These are phyloP conservation scores for Lates japonicus DNA, from an alignment of 2,797 vertebrate genomes.

Conservation along the genomic window DNA sequence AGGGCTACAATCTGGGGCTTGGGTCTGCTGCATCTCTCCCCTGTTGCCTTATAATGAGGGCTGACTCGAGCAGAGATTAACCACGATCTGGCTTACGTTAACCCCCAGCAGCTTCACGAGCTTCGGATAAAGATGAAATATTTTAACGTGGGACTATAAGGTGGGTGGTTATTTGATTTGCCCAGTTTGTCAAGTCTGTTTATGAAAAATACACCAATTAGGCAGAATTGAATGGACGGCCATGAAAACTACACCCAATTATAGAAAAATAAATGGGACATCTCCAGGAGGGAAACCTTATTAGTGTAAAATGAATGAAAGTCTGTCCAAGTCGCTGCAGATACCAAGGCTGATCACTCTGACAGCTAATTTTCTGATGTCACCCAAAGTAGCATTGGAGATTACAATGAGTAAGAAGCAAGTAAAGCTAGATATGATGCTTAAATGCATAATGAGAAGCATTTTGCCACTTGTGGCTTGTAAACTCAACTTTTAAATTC, in stretches of 20 bases:
- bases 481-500: conserved; percentile 54
- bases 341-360: conserved; percentile 13
- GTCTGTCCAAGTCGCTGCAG: conserved; percentile 11
- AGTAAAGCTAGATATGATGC: conserved; percentile 19
- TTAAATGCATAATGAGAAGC: conserved; percentile 38
- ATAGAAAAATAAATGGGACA: conserved; percentile 43
- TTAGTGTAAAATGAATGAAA: conserved; percentile 57
- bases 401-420: conserved; percentile 4
- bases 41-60: conserved; percentile 76
- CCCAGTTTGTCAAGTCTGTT: conserved; percentile 42
- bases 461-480: conserved; percentile 45
- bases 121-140: conserved; percentile 69
- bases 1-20: conserved; percentile 73
- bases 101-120: conserved; percentile 59
- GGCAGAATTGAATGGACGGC: conserved; percentile 38
- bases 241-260: conserved; percentile 56
- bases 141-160: conserved; percentile 49
- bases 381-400: not conserved
- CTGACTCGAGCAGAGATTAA: conserved; percentile 81
- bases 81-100: conserved; percentile 83
- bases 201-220: conserved; percentile 56
- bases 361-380: conserved; percentile 16
- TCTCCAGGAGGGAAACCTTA: conserved; percentile 40
- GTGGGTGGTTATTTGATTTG: conserved; percentile 43
- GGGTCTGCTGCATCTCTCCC: conserved; percentile 82